These are phyloP conservation scores for Mayetiola destructor DNA, from an alignment of 2,888 invertebrate genomes.

Conservation along the genomic window DNA sequence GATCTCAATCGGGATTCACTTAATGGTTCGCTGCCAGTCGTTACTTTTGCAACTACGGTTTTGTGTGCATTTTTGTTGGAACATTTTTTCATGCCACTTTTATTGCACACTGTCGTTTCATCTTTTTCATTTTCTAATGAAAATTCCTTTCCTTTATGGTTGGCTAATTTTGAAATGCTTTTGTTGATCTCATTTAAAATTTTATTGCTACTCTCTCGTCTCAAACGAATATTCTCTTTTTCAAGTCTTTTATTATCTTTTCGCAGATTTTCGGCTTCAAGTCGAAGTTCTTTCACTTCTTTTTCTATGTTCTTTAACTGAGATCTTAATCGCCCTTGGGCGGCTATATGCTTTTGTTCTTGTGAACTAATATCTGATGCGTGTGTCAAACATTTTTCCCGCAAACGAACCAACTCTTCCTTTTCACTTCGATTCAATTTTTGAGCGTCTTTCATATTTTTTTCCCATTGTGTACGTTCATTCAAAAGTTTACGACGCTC, in stretches of 20 bases:
- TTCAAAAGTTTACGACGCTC: conserved; percentile 53
- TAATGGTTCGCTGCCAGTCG: conserved; percentile 20
- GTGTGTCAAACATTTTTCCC: conserved; percentile 47
- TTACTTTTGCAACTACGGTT: conserved; percentile 16
- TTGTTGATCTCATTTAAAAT: conserved; percentile 63
- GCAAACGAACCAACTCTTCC: conserved; percentile 50
- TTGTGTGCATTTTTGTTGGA: conserved; percentile 20
- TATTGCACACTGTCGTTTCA: not conserved
- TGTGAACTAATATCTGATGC: conserved; percentile 55
- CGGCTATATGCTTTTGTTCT: conserved; percentile 55
- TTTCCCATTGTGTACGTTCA: conserved; percentile 49
- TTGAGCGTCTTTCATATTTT: conserved; percentile 44
- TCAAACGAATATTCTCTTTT: conserved; percentile 42
- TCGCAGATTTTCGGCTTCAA: conserved; percentile 50
- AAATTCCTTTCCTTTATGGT: conserved; percentile 35
- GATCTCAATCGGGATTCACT: conserved; percentile 33
- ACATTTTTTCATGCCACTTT: not conserved
- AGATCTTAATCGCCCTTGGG: conserved; percentile 56
- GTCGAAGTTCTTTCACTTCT: conserved; percentile 48
- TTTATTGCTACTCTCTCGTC: conserved; percentile 50
- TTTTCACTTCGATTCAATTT: conserved; percentile 48
- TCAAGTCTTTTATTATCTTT: conserved; percentile 50
- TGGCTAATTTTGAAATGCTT: conserved; percentile 38
- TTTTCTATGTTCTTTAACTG: conserved; percentile 58
- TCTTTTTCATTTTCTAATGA: not conserved